phyloP scores from a whole-genome alignment of 2,888 invertebrate genomes.

The Rhimphoctona megacephalus region DNA sequence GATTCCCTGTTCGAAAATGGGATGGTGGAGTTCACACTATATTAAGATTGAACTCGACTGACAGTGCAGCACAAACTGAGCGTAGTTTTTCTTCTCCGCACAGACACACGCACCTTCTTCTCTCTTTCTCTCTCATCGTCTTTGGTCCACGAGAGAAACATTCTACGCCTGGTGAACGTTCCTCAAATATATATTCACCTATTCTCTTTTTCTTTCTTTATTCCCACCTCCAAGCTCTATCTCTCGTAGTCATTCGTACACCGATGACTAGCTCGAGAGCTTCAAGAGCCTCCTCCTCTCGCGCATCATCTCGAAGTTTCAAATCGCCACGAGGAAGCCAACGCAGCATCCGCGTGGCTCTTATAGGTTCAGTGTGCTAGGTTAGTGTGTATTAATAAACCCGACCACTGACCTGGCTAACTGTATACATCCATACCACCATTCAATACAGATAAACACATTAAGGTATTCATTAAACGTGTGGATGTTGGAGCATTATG shows the following conservation, averaged over 20 bases:
- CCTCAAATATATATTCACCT: conserved; percentile 18
- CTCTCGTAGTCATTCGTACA: neutral
- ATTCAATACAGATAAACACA: conserved; percentile 19
- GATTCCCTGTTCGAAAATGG: conserved; percentile 14
- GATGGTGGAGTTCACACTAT: conserved; percentile 82
- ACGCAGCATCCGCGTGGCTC: conserved; percentile 55
- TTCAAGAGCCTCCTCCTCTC: conserved; percentile 7
- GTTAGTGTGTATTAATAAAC: conserved; percentile 68
- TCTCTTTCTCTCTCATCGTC: conserved; percentile 3
- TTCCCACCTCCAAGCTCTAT: conserved; percentile 59
- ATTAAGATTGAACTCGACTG: conserved; percentile 84
- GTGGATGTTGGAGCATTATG: conserved; percentile 25
- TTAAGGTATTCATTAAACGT: neutral
- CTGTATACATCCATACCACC: conserved; percentile 23
- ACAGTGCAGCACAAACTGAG: conserved; percentile 73
- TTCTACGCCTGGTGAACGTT: conserved; percentile 6
- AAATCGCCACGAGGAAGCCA: conserved; percentile 54
- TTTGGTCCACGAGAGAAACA: conserved; percentile 24
- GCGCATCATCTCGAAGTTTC: conserved; percentile 41
- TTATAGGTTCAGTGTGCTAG: conserved; percentile 63
- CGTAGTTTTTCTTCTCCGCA: conserved; percentile 1
- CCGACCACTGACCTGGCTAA: conserved; percentile 68
- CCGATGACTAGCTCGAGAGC: conserved; percentile 28
- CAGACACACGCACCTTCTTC: neutral
- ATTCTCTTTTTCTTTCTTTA: conserved; percentile 41